A percentile compares a stretch with the other conserved stretches of the same genome.
phyloP scores from a whole-genome alignment of 2,113 vertebrate genomes.

The Mastomys coucha region DNA sequence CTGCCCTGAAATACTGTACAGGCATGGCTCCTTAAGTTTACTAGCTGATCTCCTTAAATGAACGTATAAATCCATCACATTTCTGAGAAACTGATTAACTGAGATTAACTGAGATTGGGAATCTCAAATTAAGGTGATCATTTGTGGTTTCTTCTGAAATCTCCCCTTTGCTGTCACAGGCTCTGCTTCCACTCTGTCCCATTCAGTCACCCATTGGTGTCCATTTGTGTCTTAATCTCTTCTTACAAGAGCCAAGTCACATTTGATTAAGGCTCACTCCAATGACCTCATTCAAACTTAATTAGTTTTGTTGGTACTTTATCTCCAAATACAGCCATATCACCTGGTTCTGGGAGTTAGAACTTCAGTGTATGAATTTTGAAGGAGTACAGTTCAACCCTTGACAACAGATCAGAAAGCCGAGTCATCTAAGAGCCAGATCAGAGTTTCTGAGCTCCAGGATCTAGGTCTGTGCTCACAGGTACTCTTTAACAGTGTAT shows the following conservation, averaged over 20 bases:
- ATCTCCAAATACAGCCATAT: background rate
- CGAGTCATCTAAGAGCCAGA: background rate
- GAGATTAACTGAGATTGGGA: too few relatives aligned
- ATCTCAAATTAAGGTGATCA: background rate
- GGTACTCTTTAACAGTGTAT: accelerated
- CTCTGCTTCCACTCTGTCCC: accelerated
- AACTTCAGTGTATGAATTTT: background rate
- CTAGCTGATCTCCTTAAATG: too few relatives aligned
- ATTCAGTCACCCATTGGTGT: background rate
- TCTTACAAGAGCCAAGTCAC: background rate
- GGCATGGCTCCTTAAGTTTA: too few relatives aligned
- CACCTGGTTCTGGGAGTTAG: background rate
- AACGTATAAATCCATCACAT: too few relatives aligned
- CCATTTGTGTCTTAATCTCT: background rate
- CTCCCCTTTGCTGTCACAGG: background rate
- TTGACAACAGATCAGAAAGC: background rate
- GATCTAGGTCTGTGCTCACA: background rate
- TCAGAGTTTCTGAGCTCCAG: background rate
- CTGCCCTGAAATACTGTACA: background rate
- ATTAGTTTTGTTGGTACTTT: background rate
- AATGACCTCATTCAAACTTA: background rate
- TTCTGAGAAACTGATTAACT: too few relatives aligned
- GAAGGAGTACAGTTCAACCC: background rate
- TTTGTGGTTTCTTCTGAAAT: background rate
- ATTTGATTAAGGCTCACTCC: too few relatives aligned